phyloP scores from a whole-genome alignment of 1,140 invertebrate species.

The Manduca sexta region DNA sequence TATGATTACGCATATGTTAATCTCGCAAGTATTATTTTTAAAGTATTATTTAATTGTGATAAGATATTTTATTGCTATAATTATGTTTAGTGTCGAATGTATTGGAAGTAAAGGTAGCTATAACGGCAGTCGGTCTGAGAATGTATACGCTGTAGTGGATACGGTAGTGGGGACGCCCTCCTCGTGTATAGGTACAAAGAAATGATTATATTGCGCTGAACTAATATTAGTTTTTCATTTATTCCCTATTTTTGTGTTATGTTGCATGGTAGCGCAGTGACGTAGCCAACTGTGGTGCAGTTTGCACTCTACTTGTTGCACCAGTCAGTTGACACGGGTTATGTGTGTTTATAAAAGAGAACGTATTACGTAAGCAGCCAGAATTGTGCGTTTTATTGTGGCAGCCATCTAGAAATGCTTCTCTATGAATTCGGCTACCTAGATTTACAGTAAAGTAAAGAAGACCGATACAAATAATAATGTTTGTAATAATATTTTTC shows the following conservation, averaged over 20 bases:
- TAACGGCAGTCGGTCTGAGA: conserved; percentile 44
- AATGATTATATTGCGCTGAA: conserved; percentile 68
- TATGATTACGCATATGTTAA: conserved; percentile 34
- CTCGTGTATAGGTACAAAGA: conserved; percentile 66
- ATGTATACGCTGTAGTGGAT: conserved; percentile 52
- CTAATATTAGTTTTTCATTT: conserved; percentile 40
- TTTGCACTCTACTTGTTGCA: too few species aligned
- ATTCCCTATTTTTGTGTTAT: neutral
- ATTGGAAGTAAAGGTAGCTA: conserved; percentile 59
- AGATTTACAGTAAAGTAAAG: conserved; percentile 26
- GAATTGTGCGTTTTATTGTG: neutral
- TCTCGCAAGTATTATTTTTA: conserved; percentile 63
- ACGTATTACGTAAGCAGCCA: too few species aligned
- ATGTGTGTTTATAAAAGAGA: too few species aligned
- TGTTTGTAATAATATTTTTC: conserved; percentile 5
- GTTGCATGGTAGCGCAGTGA: too few species aligned
- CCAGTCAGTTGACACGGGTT: too few species aligned
- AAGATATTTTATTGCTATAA: conserved; percentile 54
- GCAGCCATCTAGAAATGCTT: conserved; percentile 41
- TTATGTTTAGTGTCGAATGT: conserved; percentile 56
- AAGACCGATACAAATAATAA: conserved; percentile 5
- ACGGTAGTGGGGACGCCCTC: conserved; percentile 44
- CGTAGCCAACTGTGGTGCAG: too few species aligned
- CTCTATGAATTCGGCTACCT: conserved; percentile 32
- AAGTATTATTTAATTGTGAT: conserved; percentile 72